Evolutionary conservation across 2,888 invertebrate species (phyloP).

Genomic region (Ectemnius lituratus): DNA sequence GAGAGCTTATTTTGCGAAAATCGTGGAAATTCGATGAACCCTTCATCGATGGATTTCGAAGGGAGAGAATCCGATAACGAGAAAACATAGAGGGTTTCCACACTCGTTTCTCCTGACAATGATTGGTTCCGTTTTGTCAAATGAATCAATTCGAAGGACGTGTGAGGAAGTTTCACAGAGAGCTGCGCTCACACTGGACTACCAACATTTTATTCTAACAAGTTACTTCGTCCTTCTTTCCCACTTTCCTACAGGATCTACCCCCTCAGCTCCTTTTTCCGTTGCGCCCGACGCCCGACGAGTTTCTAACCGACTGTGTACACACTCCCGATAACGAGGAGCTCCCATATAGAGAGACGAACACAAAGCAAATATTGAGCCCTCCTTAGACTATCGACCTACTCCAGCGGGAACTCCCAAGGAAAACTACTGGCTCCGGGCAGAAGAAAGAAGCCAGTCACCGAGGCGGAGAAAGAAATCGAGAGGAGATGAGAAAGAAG

Average conservation of each 20-base stretch:
- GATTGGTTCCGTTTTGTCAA: too few relatives aligned
- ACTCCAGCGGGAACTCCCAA: constrained; percentile 28
- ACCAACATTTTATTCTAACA: too few relatives aligned
- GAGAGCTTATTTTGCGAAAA: background rate
- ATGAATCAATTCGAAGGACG: too few relatives aligned
- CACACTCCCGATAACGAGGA: constrained; percentile 51
- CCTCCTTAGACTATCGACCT: constrained; percentile 43
- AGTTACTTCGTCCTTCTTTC: too few relatives aligned
- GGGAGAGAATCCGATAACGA: background rate
- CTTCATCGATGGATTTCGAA: background rate
- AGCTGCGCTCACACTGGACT: too few relatives aligned
- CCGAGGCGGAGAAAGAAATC: background rate
- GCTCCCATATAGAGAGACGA: constrained; percentile 40
- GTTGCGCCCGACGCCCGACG: constrained; percentile 22
- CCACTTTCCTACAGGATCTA: background rate
- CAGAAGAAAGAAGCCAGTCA: constrained; percentile 10
- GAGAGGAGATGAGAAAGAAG: background rate
- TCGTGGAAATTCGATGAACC: background rate
- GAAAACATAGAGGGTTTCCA: too few relatives aligned
- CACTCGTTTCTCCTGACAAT: too few relatives aligned
- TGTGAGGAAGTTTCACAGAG: too few relatives aligned
- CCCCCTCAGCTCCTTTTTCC: constrained; percentile 5
- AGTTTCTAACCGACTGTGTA: constrained; percentile 50
- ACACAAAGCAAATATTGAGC: constrained; percentile 53
- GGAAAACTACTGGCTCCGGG: constrained; percentile 25